Conservation (phyloP, 2,113 vertebrate species). For the Zeus faber region DNA sequence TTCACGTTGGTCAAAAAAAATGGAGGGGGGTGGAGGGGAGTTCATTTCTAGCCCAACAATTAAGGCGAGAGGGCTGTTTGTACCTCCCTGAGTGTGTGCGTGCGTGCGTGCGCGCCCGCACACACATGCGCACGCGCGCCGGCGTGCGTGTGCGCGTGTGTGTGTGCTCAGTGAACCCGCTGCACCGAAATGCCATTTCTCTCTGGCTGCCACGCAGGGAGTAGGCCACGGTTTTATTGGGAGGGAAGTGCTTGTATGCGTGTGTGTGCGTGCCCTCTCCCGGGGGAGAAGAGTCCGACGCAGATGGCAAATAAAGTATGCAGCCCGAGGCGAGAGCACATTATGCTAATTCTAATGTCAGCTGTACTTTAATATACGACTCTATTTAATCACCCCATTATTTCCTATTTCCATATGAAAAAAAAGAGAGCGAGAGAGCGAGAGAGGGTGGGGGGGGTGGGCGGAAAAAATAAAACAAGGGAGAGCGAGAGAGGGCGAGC, state of each 20-base stretch:
- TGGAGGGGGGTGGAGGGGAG: slow-evolving; percentile 81
- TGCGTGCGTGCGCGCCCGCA: neutral
- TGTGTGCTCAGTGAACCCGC: slow-evolving; percentile 73
- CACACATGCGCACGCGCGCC: no score
- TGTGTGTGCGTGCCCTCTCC: slow-evolving; percentile 82
- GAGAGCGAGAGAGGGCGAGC: neutral
- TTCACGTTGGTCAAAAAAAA: slow-evolving; percentile 83
- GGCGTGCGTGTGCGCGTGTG: slow-evolving; percentile 7
- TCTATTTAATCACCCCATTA: slow-evolving; percentile 99
- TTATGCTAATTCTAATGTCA: slow-evolving; percentile 99
- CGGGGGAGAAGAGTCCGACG: slow-evolving; percentile 91
- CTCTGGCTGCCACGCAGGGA: slow-evolving; percentile 82
- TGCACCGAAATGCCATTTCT: slow-evolving; percentile 85
- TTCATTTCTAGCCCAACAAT: slow-evolving; percentile 89
- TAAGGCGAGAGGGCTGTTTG: slow-evolving; percentile 76
- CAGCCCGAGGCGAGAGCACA: slow-evolving; percentile 98
- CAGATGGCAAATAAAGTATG: slow-evolving; percentile 99
- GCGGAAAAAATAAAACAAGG: neutral
- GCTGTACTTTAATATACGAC: slow-evolving; percentile 99
- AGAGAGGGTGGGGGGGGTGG: neutral
- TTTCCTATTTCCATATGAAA: slow-evolving; percentile 99
- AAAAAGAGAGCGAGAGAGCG: slow-evolving; percentile 35
- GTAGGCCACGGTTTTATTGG: slow-evolving; percentile 86
- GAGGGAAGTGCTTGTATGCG: slow-evolving; percentile 55
- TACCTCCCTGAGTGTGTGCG: slow-evolving; percentile 1